phyloP scores from a whole-genome alignment of 2,113 vertebrate genomes.

The Xenus cinereus region DNA sequence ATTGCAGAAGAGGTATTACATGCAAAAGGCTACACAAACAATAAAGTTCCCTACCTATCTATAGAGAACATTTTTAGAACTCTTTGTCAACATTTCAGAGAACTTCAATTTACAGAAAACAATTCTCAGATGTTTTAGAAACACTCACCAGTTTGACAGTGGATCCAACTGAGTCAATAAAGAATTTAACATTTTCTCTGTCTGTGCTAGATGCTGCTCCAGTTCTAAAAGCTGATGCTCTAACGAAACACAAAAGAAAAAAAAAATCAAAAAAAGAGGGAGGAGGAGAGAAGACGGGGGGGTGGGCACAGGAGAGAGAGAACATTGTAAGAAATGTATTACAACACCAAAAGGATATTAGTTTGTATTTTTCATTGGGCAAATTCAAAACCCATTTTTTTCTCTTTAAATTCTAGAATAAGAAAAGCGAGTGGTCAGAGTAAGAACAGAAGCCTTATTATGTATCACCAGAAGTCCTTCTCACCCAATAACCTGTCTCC shows the following conservation, averaged over 20 bases:
- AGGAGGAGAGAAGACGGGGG: fast-evolving
- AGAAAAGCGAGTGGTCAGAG: background rate
- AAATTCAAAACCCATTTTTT: background rate
- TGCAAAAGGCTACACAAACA: background rate
- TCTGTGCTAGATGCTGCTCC: slow-evolving; percentile 85
- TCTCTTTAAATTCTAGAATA: background rate
- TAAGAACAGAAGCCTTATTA: background rate
- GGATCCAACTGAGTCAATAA: slow-evolving; percentile 90
- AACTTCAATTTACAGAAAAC: background rate
- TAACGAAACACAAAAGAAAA: background rate
- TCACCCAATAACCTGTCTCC: background rate
- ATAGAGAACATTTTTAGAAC: background rate
- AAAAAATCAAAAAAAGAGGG: background rate
- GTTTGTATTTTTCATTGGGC: background rate
- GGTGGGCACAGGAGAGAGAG: background rate
- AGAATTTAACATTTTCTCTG: slow-evolving; percentile 90
- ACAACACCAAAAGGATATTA: background rate
- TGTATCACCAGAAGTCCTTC: background rate
- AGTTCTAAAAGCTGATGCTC: slow-evolving; percentile 88
- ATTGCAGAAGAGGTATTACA: background rate
- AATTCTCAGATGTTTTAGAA: background rate
- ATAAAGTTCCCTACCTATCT: background rate
- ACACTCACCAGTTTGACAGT: slow-evolving; percentile 86
- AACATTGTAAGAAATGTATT: background rate
- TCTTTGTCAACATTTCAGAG: background rate